Base-by-base conservation (phyloP, 2,888 invertebrate species). In the Sarcophaga subvicina region DNA sequence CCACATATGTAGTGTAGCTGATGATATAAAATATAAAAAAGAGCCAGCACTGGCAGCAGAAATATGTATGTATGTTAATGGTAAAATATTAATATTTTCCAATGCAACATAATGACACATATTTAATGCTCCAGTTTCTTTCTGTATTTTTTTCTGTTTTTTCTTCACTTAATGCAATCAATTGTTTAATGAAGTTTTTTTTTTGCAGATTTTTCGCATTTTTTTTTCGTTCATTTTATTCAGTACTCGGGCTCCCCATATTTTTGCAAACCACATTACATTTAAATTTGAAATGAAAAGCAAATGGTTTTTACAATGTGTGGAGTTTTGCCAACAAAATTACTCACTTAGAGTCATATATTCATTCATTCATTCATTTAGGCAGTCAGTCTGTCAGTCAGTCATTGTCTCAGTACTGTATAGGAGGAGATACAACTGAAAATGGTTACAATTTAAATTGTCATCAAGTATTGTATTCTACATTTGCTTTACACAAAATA, bases 111-210 rank as follows among this genome's bases (percentile, higher is more conserved):
- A 75, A 75, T 84, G 83, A 84, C 83, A 79, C 69, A 84, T 70
- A 80, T 84, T 84, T 75, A 70, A 75, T 84, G 83, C 83, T 80
- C 83, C 47, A 84, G 83, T 66, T 76, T 76, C 37, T 37, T 37
- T 37, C 2, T 37, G 3, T 37, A 0, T 37, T 37, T 8, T 37
- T 37, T 37, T 10, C 12, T 78, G 60, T 69, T 69, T 12, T 2
- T 17, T 12, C 22, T 64, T n/a, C 25, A 47, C 69, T 83, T 73
- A 84, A 75, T 22, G 79, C 79, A 84, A 84, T 83, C 77, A 83
- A 83, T 77, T 77, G 77, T 77, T 83, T 64, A 27, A 25, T 27
- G 66, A 17, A 71, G 11, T 47, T 71, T 64, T 17, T 60, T 64
- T 37, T 72, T 37, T 14, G 37, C n/a, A 49, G 49, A 49, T 49